phyloP scores from a whole-genome alignment of 2,797 vertebrate genomes.

The Prionace glauca region DNA sequence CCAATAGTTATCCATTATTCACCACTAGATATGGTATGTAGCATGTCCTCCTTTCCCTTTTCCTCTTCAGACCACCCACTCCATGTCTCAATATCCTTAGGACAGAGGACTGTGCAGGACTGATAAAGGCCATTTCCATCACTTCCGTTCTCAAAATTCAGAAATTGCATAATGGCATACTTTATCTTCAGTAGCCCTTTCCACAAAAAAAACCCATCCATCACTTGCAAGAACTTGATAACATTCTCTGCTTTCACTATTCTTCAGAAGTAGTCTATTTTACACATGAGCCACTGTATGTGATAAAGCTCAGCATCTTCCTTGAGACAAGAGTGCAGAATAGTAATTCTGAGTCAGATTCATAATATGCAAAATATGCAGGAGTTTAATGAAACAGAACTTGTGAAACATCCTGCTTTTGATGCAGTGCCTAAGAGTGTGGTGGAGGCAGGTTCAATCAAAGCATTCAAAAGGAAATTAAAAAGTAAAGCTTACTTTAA shows the following conservation, averaged over 20 bases:
- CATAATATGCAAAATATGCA: not conserved
- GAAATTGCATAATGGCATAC: not conserved
- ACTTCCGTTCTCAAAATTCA: not conserved
- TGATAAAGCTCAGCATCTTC: not conserved
- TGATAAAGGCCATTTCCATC: not conserved
- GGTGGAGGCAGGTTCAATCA: too few species aligned
- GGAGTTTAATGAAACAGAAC: not conserved
- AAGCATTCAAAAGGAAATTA: too few species aligned
- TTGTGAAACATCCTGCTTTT: too few species aligned
- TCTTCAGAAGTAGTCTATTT: not conserved
- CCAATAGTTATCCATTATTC: not conserved
- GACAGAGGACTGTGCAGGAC: not conserved
- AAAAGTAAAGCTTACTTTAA: too few species aligned
- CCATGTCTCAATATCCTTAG: not conserved
- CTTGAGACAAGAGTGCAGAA: not conserved
- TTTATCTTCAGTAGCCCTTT: not conserved
- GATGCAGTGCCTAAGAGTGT: too few species aligned
- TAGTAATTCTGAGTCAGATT: constrained; percentile 9
- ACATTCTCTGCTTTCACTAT: not conserved
- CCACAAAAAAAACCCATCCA: not conserved
- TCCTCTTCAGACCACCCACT: not conserved
- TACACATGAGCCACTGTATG: not conserved
- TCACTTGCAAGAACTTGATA: not conserved
- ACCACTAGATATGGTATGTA: not conserved
- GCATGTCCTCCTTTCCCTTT: not conserved